Percentiles rank a stretch among this genome's conserved stretches.
These are phyloP conservation scores for Papilio dardanus DNA, from an alignment of 1,140 invertebrate genomes.

Conservation along the genomic window DNA sequence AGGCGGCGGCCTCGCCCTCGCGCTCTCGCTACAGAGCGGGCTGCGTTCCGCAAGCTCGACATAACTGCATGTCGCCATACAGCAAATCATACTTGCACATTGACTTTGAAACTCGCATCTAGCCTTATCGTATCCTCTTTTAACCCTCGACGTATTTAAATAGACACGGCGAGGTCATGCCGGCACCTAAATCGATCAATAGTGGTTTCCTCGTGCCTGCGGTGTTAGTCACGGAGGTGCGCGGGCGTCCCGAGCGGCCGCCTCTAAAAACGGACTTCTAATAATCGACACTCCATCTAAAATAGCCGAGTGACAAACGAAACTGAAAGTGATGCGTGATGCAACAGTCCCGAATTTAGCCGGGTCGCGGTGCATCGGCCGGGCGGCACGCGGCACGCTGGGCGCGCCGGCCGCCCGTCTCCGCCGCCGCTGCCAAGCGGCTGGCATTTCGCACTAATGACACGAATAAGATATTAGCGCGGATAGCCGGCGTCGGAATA, in stretches of 20 bases:
- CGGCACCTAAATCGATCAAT: conserved; percentile 60
- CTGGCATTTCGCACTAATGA: conserved; percentile 81
- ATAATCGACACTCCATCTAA: conserved; percentile 79
- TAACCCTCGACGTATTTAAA: conserved; percentile 64
- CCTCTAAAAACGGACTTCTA: conserved; percentile 73
- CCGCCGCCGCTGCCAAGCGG: conserved; percentile 70
- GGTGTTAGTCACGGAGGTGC: conserved; percentile 60
- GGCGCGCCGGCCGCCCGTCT: too few species aligned
- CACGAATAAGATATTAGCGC: conserved; percentile 81
- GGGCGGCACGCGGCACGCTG: conserved; percentile 56
- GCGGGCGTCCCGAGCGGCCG: conserved; percentile 38
- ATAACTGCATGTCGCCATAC: conserved; percentile 64
- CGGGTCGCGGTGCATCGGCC: conserved; percentile 72
- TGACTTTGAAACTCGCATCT: conserved; percentile 66
- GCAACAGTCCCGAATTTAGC: conserved; percentile 78
- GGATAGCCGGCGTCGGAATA: conserved; percentile 69
- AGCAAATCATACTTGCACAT: conserved; percentile 57
- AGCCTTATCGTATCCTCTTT: conserved; percentile 68
- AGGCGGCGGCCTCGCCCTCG: conserved; percentile 60
- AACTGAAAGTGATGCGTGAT: conserved; percentile 79
- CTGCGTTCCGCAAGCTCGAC: conserved; percentile 80
- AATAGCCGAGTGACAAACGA: conserved; percentile 78
- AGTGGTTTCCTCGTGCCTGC: conserved; percentile 62
- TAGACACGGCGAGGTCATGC: conserved; percentile 67
- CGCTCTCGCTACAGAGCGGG: conserved; percentile 70